Evolutionary conservation across 1,140 invertebrate genomes (phyloP).

Genomic region (Diuraphis noxia): DNA sequence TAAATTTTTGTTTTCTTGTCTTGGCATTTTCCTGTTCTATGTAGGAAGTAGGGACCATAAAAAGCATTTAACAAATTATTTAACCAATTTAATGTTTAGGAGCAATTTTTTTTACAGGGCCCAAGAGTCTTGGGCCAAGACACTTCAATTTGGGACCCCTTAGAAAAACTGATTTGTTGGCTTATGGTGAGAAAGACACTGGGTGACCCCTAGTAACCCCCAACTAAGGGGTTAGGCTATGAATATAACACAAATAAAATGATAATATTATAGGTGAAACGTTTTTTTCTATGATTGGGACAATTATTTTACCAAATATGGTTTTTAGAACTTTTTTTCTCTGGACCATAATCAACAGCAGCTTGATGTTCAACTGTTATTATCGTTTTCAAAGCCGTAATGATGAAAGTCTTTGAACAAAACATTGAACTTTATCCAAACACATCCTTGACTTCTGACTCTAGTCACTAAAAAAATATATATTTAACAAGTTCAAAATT

Average conservation of each 20-base stretch:
- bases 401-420: constrained; percentile 72
- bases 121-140: no score
- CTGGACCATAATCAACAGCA: background rate
- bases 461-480: constrained; percentile 69
- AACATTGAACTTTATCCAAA: constrained; percentile 69
- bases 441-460: constrained; percentile 69
- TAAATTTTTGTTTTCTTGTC: no score
- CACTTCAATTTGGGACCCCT: no score
- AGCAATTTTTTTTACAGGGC: no score
- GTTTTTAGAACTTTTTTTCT: background rate
- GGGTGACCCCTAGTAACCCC: no score
- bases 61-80: no score
- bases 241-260: background rate
- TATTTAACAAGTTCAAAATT: background rate
- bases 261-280: background rate
- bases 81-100: no score
- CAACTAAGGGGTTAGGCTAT: background rate
- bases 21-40: no score
- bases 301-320: background rate
- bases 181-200: no score
- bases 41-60: no score
- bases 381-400: constrained; percentile 63
- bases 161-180: no score
- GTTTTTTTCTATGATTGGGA: background rate
- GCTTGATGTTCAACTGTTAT: background rate